phyloP scores from a whole-genome alignment of 2,888 invertebrate genomes.

The Volucella bombylans region DNA sequence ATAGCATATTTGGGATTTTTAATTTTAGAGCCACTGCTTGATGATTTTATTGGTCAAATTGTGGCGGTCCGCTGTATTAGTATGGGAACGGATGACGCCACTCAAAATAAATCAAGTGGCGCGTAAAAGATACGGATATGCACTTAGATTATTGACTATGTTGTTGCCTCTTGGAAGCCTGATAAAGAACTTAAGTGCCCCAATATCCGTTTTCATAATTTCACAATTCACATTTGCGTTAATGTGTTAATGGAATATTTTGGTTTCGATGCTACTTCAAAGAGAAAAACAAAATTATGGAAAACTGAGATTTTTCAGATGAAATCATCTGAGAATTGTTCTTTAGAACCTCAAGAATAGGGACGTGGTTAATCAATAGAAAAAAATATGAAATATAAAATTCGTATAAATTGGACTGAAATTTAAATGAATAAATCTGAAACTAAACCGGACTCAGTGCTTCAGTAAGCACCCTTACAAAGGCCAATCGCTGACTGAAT shows the following conservation, averaged over 20 bases:
- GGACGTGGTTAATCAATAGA: no score
- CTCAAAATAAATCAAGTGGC: slow-evolving; percentile 72
- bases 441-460: no score
- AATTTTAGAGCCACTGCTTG: slow-evolving; percentile 36
- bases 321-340: no score
- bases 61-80: slow-evolving; percentile 14
- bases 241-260: slow-evolving; percentile 65
- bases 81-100: slow-evolving; percentile 71
- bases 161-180: slow-evolving; percentile 23
- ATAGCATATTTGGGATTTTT: slow-evolving; percentile 60
- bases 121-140: slow-evolving; percentile 68
- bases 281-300: no score
- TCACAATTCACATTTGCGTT: slow-evolving; percentile 44
- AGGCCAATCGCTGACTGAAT: no score
- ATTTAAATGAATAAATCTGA: no score
- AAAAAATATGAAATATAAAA: no score
- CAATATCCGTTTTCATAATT: slow-evolving; percentile 65
- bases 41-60: slow-evolving; percentile 63
- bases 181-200: slow-evolving; percentile 62
- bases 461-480: no score
- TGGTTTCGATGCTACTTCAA: slow-evolving; percentile 2
- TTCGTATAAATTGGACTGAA: no score
- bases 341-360: no score
- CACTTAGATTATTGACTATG: slow-evolving; percentile 68
- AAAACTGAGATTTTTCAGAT: no score